Evolutionary conservation across 2,888 invertebrate species (phyloP).

Genomic region (Melipona beecheii): DNA sequence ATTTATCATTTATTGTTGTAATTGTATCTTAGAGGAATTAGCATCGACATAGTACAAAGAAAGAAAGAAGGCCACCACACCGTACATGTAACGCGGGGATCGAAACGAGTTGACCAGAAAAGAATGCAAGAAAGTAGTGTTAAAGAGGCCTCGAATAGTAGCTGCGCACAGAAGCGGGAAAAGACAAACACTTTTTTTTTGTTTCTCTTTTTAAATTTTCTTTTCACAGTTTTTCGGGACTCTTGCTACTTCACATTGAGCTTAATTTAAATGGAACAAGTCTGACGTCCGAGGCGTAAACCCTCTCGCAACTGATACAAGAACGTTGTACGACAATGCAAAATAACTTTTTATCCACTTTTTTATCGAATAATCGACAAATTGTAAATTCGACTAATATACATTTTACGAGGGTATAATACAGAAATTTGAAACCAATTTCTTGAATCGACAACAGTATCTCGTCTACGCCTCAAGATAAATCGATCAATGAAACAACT

Average conservation of each 20-base stretch:
- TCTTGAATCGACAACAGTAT: conserved; percentile 5
- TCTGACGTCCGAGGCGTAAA: conserved; percentile 10
- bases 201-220: too few relatives aligned
- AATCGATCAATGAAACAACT: not conserved
- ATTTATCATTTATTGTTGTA: conserved; percentile 63
- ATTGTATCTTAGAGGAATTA: conserved; percentile 59
- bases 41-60: conserved; percentile 68
- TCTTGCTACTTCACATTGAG: conserved; percentile 20
- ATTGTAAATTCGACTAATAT: not conserved
- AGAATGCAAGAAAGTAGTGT: not conserved
- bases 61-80: conserved; percentile 20
- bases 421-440: not conserved
- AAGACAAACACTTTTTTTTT: conserved; percentile 20
- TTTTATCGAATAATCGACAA: conserved; percentile 14
- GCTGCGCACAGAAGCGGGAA: conserved; percentile 21
- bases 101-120: conserved; percentile 30
- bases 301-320: conserved; percentile 19
- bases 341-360: conserved; percentile 18
- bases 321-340: not conserved
- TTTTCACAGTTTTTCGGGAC: not conserved
- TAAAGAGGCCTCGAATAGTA: conserved; percentile 1
- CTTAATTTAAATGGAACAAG: conserved; percentile 25
- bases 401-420: not conserved
- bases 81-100: conserved; percentile 26
- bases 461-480: conserved; percentile 12